Evolutionary conservation across 2,888 invertebrate genomes (phyloP).

Genomic region (Neria commutata): DNA sequence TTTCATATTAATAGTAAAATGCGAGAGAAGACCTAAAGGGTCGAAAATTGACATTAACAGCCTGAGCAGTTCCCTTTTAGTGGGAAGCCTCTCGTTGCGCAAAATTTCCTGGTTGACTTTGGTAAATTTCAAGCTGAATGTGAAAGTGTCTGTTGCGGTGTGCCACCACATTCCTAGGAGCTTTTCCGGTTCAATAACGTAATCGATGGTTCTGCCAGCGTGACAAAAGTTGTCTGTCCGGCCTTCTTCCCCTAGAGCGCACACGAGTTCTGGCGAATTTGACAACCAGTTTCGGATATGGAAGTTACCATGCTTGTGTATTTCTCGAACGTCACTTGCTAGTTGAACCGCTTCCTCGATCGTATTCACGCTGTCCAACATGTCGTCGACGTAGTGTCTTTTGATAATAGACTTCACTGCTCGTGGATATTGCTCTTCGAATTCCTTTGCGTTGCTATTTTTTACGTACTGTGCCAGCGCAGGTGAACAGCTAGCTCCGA

Average conservation of each 20-base stretch:
- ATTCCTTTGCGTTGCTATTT: conserved; percentile 12
- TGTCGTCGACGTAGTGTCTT: conserved; percentile 42
- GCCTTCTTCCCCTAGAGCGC: conserved; percentile 18
- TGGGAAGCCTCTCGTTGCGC: conserved; percentile 17
- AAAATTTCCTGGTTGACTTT: conserved; percentile 21
- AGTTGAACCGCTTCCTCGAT: conserved; percentile 29
- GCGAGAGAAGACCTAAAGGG: conserved; percentile 22
- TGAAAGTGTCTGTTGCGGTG: conserved; percentile 19
- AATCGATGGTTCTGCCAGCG: conserved; percentile 19
- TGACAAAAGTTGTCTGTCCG: conserved; percentile 8
- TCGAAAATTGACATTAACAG: conserved; percentile 31
- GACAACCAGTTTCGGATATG: conserved; percentile 32
- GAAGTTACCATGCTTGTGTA: conserved; percentile 25
- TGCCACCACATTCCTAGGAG: conserved; percentile 30
- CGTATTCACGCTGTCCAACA: conserved; percentile 37
- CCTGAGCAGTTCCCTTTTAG: conserved; percentile 27
- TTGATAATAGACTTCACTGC: conserved; percentile 27
- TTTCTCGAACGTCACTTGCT: conserved; percentile 18
- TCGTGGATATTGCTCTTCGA: conserved; percentile 23
- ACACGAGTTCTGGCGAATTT: conserved; percentile 23
- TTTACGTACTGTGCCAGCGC: conserved; percentile 35
- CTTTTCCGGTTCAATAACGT: conserved; percentile 20
- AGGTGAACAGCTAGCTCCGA: conserved; percentile 37
- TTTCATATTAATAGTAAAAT: conserved; percentile 25
- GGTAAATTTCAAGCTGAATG: conserved; percentile 23